phyloP scores from a whole-genome alignment of 2,797 vertebrate genomes.

The Lutra lutra region DNA sequence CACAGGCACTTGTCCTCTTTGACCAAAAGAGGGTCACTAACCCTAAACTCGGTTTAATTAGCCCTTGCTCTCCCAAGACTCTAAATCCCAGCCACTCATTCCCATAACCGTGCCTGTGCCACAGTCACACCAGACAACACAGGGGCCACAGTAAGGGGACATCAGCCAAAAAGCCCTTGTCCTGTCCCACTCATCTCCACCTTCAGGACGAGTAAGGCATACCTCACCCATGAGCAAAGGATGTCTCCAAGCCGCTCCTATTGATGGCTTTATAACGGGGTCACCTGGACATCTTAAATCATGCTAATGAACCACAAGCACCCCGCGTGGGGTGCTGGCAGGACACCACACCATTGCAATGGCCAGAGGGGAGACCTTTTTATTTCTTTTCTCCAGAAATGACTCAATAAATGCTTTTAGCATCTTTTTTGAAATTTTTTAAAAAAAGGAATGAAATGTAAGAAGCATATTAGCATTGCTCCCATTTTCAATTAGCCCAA shows the following conservation, averaged over 20 bases:
- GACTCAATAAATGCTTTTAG: conserved; percentile 75
- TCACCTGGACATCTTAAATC: conserved; percentile 69
- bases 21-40: background rate
- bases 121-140: background rate
- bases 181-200: background rate
- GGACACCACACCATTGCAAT: background rate
- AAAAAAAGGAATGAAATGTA: conserved; percentile 65
- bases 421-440: conserved; percentile 48
- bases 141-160: background rate
- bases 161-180: background rate
- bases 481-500: conserved; percentile 81
- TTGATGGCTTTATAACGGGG: background rate
- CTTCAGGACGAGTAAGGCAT: background rate
- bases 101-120: background rate
- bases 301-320: conserved; percentile 48
- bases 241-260: background rate
- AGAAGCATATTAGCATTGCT: conserved; percentile 76
- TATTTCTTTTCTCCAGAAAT: conserved; percentile 73
- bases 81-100: background rate
- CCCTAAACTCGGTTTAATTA: background rate
- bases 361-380: conserved; percentile 70
- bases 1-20: background rate
- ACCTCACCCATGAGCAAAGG: background rate
- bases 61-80: background rate
- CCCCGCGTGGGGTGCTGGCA: background rate